phyloP scores from a whole-genome alignment of 2,113 vertebrate genomes.

The Symphodus melops region DNA sequence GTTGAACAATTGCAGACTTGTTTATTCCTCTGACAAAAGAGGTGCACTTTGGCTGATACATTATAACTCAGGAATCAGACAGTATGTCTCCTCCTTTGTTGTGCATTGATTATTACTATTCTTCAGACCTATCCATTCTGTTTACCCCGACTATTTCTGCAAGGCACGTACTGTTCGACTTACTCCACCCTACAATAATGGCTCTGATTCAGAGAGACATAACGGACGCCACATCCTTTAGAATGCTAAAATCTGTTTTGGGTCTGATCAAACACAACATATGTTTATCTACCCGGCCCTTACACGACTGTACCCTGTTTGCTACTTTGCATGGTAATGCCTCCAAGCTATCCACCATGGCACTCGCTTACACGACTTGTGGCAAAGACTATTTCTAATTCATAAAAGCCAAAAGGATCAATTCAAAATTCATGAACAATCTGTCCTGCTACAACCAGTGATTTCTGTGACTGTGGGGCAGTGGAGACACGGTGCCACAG shows the following conservation, averaged over 20 bases:
- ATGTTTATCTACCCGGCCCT: conserved; percentile 81
- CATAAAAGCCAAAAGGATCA: conserved; percentile 86
- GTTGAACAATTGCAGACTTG: conserved; percentile 60
- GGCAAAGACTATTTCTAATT: conserved; percentile 84
- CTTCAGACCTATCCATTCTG: conserved; percentile 43
- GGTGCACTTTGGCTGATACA: conserved; percentile 71
- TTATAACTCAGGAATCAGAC: conserved; percentile 60
- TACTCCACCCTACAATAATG: conserved; percentile 18
- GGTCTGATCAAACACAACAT: conserved; percentile 76
- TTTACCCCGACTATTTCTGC: conserved; percentile 35
- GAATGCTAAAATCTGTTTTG: conserved; percentile 68
- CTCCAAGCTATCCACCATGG: conserved; percentile 75
- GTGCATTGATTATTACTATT: conserved; percentile 49
- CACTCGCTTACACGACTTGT: conserved; percentile 59
- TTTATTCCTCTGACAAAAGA: conserved; percentile 65
- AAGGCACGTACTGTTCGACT: neutral
- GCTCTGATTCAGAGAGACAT: conserved; percentile 23
- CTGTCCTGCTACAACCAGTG: conserved; percentile 82
- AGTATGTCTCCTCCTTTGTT: conserved; percentile 62
- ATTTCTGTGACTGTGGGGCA: conserved; percentile 82
- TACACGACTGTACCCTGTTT: conserved; percentile 66
- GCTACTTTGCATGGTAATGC: conserved; percentile 73
- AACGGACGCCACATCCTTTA: conserved; percentile 63
- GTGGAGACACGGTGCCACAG: conserved; percentile 70
- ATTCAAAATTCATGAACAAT: conserved; percentile 89